phyloP scores from a whole-genome alignment of 2,113 vertebrate genomes.

The Cepphus grylle region DNA sequence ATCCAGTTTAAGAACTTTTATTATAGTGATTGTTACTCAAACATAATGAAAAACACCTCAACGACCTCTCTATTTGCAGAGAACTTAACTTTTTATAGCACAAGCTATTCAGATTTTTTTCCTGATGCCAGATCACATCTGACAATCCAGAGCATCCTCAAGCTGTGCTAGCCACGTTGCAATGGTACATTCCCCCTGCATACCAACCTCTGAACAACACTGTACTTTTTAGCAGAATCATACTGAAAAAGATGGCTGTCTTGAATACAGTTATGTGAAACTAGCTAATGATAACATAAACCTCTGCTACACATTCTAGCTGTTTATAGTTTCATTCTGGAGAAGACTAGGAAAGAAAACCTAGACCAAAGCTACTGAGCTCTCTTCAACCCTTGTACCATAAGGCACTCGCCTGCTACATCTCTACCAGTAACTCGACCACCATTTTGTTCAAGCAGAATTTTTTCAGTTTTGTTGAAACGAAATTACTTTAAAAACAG shows the following conservation, averaged over 20 bases:
- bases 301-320: not conserved
- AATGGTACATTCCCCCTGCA: fast-evolving
- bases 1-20: slow-evolving; percentile 8
- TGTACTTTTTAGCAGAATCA: not conserved
- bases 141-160: not conserved
- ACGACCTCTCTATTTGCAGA: not conserved
- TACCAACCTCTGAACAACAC: not conserved
- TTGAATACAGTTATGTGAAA: not conserved
- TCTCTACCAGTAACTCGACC: not conserved
- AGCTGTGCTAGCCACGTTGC: not conserved
- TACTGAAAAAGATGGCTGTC: not conserved
- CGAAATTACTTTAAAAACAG: not conserved
- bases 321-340: not conserved
- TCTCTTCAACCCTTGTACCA: not conserved
- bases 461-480: not conserved
- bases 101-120: not conserved
- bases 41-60: not conserved
- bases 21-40: not conserved
- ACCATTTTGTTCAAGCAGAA: not conserved
- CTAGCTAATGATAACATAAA: not conserved
- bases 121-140: not conserved
- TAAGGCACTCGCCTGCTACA: not conserved
- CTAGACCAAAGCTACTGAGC: not conserved
- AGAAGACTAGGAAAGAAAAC: not conserved
- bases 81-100: not conserved